These are phyloP conservation scores for Tragopan temminckii DNA, from an alignment of 2,797 vertebrate genomes.

Conservation along the genomic window DNA sequence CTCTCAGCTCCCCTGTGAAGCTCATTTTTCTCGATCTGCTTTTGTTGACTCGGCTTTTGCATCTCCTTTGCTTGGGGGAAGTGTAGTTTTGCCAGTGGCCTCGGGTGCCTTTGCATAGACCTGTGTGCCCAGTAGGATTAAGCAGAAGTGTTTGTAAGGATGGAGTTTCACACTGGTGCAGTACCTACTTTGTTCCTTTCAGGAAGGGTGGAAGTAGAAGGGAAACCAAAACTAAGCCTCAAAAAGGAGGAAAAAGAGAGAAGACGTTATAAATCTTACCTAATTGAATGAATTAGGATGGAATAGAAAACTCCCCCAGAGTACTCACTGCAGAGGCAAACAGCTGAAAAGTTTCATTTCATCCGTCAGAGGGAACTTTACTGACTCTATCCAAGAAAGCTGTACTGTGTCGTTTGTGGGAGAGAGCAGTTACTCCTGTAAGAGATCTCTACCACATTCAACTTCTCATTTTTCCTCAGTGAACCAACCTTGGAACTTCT, in stretches of 20 bases:
- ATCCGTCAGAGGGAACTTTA: not conserved
- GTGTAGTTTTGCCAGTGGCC: not conserved
- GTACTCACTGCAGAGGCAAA: not conserved
- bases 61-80: not conserved
- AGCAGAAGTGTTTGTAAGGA: fast-evolving
- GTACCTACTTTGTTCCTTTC: not conserved
- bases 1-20: not conserved
- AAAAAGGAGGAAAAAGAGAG: not conserved
- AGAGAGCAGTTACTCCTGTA: not conserved
- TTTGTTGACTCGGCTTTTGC: not conserved
- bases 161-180: fast-evolving
- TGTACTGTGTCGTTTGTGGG: not conserved
- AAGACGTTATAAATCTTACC: not conserved
- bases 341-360: not conserved
- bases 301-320: not conserved
- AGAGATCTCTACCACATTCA: not conserved
- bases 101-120: not conserved
- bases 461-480: not conserved
- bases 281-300: not conserved
- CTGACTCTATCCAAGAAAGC: not conserved
- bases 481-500: not conserved
- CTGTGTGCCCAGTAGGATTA: not conserved
- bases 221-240: not conserved
- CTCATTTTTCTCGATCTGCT: not conserved
- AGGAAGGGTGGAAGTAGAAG: not conserved